A percentile compares a stretch with the other conserved stretches of the same genome.
phyloP scores from a whole-genome alignment of 1,140 invertebrate species.

The Ptiloglossa arizonensis region DNA sequence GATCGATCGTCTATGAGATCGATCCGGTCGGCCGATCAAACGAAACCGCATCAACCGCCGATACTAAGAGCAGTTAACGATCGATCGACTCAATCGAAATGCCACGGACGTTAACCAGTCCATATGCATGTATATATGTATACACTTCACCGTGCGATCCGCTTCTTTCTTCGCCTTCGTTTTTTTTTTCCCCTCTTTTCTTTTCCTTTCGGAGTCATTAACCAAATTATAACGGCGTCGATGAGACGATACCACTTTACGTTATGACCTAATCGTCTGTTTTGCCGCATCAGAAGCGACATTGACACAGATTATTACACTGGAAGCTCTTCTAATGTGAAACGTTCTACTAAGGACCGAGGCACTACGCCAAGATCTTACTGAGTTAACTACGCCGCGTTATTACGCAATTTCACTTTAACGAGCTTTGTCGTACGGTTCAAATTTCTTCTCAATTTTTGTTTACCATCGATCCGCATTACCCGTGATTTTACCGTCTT shows the following conservation, averaged over 20 bases:
- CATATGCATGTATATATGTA: too few relatives aligned
- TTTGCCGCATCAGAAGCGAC: slow-evolving; percentile 55
- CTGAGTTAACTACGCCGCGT: slow-evolving; percentile 58
- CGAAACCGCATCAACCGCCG: background rate
- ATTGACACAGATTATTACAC: slow-evolving; percentile 66
- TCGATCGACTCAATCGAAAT: background rate
- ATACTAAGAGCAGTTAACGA: background rate
- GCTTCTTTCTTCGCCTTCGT: too few relatives aligned
- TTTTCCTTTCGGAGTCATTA: background rate
- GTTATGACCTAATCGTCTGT: slow-evolving; percentile 47
- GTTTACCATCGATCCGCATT: background rate
- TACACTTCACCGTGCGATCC: too few relatives aligned
- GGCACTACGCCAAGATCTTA: slow-evolving; percentile 65
- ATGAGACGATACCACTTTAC: background rate
- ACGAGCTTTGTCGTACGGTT: background rate
- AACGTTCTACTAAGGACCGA: slow-evolving; percentile 37
- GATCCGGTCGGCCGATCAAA: background rate
- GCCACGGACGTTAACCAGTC: too few relatives aligned
- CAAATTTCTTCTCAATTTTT: background rate
- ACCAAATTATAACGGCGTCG: slow-evolving; percentile 15
- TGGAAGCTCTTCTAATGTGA: background rate
- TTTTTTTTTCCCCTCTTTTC: background rate
- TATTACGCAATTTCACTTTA: slow-evolving; percentile 51
- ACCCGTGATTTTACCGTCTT: background rate
- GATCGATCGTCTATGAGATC: background rate